Percentiles rank a stretch among this genome's conserved stretches.
phyloP scores from a whole-genome alignment of 2,113 vertebrate genomes.

The Cottus gobio region DNA sequence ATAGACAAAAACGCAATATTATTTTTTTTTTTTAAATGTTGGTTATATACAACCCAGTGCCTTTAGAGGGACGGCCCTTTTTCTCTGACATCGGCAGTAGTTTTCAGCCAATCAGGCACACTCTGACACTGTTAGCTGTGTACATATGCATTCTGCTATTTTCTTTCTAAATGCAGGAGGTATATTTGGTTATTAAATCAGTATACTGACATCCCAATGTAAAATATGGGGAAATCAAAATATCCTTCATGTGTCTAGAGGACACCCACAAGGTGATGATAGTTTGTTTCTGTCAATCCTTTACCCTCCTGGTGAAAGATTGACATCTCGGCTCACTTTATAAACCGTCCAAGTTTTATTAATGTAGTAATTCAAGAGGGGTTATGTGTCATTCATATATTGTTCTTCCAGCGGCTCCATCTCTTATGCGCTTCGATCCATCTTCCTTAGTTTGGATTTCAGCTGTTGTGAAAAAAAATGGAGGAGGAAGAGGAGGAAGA shows the following conservation, averaged over 20 bases:
- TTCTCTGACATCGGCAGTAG: slow-evolving; percentile 72
- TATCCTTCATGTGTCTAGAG: neutral
- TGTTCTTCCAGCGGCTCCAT: neutral
- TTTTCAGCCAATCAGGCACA: slow-evolving; percentile 84
- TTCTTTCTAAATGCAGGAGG: too few species aligned
- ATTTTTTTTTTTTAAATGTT: slow-evolving; percentile 70
- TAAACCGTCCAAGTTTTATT: neutral
- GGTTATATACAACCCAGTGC: slow-evolving; percentile 95
- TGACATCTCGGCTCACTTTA: neutral
- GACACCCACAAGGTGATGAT: neutral
- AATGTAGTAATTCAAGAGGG: neutral
- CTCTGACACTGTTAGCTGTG: too few species aligned
- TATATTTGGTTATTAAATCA: neutral
- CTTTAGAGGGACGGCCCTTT: slow-evolving; percentile 78
- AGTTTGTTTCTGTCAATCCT: neutral
- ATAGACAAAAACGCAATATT: slow-evolving; percentile 82
- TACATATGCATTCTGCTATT: neutral
- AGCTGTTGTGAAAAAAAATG: too few species aligned
- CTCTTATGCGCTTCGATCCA: neutral
- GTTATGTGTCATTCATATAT: neutral
- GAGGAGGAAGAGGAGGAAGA: too few species aligned
- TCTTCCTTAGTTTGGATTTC: neutral
- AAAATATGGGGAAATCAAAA: neutral
- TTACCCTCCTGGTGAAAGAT: neutral
- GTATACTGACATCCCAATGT: neutral